These are phyloP conservation scores for Octonoba sinensis DNA, from an alignment of 2,888 invertebrate genomes.

Conservation along the genomic window DNA sequence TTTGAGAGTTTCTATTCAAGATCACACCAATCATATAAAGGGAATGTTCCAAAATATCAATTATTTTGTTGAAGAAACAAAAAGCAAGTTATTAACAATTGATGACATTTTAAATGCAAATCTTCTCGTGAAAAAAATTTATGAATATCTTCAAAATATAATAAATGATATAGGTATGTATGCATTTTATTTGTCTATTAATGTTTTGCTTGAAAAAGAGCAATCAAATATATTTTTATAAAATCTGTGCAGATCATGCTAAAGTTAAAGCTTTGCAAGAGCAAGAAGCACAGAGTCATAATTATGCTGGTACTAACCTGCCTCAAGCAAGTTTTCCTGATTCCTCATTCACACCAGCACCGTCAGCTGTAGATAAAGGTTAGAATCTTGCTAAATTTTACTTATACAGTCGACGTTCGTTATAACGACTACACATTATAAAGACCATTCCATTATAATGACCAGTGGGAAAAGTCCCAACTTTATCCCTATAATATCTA, in stretches of 20 bases:
- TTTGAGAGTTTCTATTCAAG: conserved; percentile 18
- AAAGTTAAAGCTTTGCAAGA: conserved; percentile 28
- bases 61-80: conserved; percentile 1
- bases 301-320: no score
- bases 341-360: no score
- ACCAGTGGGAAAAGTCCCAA: no score
- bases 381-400: not conserved
- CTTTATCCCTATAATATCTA: no score
- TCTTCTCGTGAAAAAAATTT: conserved; percentile 25
- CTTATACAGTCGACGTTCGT: no score
- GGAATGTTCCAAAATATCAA: conserved; percentile 13
- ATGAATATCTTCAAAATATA: conserved; percentile 35
- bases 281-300: not conserved
- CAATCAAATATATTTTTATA: not conserved
- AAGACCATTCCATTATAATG: no score
- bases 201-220: not conserved
- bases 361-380: no score
- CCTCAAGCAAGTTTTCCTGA: no score
- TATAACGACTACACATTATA: no score
- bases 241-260: conserved; percentile 23
- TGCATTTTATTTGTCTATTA: not conserved
- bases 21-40: conserved; percentile 19
- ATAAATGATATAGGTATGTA: conserved; percentile 37
- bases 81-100: conserved; percentile 28
- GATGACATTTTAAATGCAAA: conserved; percentile 50